Evolutionary conservation across 2,797 vertebrate genomes (phyloP), one percentile per base, ranked within the genome.

Genomic region (Xyrichtys novacula): DNA sequence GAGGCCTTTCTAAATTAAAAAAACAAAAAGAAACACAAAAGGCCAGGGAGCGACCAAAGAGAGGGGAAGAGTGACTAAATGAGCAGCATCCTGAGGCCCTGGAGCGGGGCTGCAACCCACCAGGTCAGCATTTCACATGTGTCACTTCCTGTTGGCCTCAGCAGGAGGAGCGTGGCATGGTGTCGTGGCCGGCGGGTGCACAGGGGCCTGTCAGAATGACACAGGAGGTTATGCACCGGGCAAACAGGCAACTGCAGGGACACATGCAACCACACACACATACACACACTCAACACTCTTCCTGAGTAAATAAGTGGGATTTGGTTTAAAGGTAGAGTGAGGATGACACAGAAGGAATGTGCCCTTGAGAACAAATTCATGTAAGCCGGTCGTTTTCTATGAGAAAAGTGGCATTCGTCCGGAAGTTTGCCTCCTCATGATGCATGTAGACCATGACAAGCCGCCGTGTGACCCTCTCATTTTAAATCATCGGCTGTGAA

Each of bases 51-150:
- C 2, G 5, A 59, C 44, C 25, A 29, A 71, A 55, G 26, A 71
- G 60, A 75, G 39, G 38, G 61, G 59, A 64, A 65, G 71, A 60
- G 74, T 55, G 61, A 78, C 71, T 74, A 89, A 89, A 91, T 88
- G 81, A 88, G 83, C 84, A 85, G 83, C 80, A 83, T 87, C 84
- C 90, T 71, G 61, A 77, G 84, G 79, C 38, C 80, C 86, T 64
- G 80, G 65, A 83, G 85, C 80, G 11, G 47, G 73, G 25, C 70
- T 60, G 67, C 71, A 80, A 88, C 53, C 20, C n/a, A 85, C 86
- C 80, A 86, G 91, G 88, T 93, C 94, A 94, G 93, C 91, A 85
- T 90, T 93, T 91, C 85, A 88, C 61, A 86, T 69, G 78, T 91
- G 91, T 92, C 94, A 85, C 86, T 88, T 92, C 89, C 88, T 89